Evolutionary conservation across 2,113 vertebrate genomes (phyloP).

Genomic region (Rostratula benghalensis): DNA sequence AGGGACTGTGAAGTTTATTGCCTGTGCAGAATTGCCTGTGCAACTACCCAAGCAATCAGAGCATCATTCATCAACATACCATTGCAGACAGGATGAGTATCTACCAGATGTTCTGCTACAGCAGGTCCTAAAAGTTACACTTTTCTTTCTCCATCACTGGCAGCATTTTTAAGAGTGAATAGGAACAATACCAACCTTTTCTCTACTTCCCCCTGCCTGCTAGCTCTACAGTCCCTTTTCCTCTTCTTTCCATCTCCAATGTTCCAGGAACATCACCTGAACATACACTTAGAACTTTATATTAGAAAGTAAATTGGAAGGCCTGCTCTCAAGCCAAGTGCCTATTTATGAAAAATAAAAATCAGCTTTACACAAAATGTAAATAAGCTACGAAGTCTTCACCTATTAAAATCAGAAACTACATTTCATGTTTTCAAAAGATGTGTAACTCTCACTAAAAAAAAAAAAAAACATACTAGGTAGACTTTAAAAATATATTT

Average conservation of each 20-base stretch:
- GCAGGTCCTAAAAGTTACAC: background rate
- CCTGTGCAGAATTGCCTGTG: background rate
- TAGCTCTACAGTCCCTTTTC: background rate
- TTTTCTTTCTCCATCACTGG: background rate
- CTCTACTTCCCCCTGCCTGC: background rate
- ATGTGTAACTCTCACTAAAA: background rate
- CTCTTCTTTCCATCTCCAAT: background rate
- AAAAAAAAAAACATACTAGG: background rate
- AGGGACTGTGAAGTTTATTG: background rate
- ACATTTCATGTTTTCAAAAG: background rate
- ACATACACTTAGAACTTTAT: background rate
- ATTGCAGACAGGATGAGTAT: background rate
- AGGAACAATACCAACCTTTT: background rate
- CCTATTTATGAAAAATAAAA: background rate
- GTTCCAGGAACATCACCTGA: background rate
- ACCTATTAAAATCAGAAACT: background rate
- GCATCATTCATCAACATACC: background rate
- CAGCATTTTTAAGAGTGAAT: background rate
- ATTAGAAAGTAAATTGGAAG: background rate
- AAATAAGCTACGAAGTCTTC: background rate
- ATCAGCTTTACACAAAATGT: background rate
- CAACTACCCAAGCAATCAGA: background rate
- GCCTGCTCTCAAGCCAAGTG: background rate
- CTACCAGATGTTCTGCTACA: background rate
- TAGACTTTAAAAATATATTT: slow-evolving; percentile 16